Percentiles rank a stretch among this genome's conserved stretches.
phyloP scores from a whole-genome alignment of 2,888 invertebrate genomes.

The Orthonevra nobilis region DNA sequence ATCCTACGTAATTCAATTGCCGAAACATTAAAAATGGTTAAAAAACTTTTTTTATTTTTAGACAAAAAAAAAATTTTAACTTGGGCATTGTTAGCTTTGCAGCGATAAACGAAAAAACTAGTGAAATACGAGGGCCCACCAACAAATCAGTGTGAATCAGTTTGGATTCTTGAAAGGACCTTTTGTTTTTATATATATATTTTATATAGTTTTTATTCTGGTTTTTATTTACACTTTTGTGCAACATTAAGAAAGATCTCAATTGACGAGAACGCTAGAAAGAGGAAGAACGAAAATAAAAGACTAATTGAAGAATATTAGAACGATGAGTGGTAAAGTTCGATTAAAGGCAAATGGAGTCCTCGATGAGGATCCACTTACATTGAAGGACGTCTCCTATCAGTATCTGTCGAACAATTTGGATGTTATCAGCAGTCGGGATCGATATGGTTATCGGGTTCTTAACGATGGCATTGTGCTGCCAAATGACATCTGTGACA shows the following conservation, averaged over 20 bases:
- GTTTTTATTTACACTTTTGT: conserved; percentile 24
- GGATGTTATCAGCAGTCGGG: conserved; percentile 76
- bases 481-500: conserved; percentile 87
- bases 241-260: conserved; percentile 26
- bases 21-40: conserved; percentile 41
- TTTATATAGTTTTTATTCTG: conserved; percentile 47
- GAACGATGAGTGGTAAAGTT: conserved; percentile 79
- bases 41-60: conserved; percentile 61
- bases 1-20: conserved; percentile 59
- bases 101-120: conserved; percentile 14
- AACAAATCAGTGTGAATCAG: conserved; percentile 18
- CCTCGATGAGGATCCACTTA: conserved; percentile 79
- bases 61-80: too few species aligned
- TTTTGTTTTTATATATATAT: conserved; percentile 37
- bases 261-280: conserved; percentile 3
- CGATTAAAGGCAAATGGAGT: conserved; percentile 79
- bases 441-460: conserved; percentile 75
- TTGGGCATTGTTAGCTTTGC: conserved; percentile 40
- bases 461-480: conserved; percentile 83
- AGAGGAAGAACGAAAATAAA: conserved; percentile 4
- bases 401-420: conserved; percentile 79
- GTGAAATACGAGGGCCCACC: conserved; percentile 15
- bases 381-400: conserved; percentile 79
- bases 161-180: conserved; percentile 33
- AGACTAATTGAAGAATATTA: background rate